phyloP scores from a whole-genome alignment of 2,888 invertebrate species.

The Protophormia terraenovae region DNA sequence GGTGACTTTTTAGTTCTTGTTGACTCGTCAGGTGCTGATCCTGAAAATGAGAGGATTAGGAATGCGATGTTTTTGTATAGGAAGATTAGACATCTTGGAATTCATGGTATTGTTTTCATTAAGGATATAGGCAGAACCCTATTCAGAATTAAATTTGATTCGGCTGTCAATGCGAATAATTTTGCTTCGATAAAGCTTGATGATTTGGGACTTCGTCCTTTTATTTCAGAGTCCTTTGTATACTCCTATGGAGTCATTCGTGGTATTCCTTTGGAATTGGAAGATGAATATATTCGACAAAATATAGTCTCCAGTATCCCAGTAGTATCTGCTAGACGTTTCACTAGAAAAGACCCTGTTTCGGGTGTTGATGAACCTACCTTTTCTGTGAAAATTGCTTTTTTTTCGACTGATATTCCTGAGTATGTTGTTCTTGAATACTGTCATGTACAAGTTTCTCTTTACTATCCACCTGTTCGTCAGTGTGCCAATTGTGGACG shows the following conservation, averaged over 20 bases:
- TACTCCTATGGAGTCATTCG: not conserved
- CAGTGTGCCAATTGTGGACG: slow-evolving; percentile 9
- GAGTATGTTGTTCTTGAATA: not conserved
- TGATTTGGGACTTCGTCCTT: not conserved
- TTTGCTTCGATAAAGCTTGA: not conserved
- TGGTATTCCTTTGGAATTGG: not conserved
- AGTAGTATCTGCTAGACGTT: no score
- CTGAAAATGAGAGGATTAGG: not conserved
- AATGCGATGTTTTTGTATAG: not conserved
- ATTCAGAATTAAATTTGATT: not conserved
- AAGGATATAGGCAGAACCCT: not conserved
- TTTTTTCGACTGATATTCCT: not conserved
- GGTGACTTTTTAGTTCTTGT: not conserved
- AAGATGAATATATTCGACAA: no score
- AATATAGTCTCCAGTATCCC: no score
- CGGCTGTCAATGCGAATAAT: not conserved
- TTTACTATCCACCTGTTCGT: not conserved
- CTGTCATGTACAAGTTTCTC: not conserved
- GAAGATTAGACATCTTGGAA: not conserved
- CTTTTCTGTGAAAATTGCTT: not conserved
- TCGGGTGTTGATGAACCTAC: not conserved
- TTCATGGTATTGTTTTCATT: not conserved
- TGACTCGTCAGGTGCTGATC: not conserved
- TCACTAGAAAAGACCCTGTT: no score
- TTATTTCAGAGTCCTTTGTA: not conserved